Evolutionary conservation across 2,797 vertebrate genomes (phyloP).

Genomic region (Helarctos malayanus): DNA sequence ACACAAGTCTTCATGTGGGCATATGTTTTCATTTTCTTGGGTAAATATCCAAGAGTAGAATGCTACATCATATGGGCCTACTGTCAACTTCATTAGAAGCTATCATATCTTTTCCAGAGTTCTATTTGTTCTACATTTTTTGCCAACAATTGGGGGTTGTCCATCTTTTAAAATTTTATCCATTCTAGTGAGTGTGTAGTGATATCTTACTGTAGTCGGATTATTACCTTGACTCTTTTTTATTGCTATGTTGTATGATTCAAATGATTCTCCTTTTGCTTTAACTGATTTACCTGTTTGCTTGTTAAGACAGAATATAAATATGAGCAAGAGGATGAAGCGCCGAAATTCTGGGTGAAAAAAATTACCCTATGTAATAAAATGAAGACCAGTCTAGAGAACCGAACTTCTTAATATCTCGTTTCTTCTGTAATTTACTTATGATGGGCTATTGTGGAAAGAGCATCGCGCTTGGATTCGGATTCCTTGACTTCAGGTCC

Average conservation of each 20-base stretch:
- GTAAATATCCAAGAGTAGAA: not conserved
- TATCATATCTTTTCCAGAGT: not conserved
- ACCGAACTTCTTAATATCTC: not conserved
- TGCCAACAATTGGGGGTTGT: not conserved
- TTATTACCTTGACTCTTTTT: not conserved
- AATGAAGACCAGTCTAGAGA: not conserved
- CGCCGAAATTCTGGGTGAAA: not conserved
- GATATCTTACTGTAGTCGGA: not conserved
- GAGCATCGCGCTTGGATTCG: not conserved
- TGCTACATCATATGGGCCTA: not conserved
- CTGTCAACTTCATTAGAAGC: not conserved
- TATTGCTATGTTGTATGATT: not conserved
- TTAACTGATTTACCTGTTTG: not conserved
- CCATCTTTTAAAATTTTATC: not conserved
- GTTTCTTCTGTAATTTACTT: not conserved
- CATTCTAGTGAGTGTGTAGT: conserved; percentile 1
- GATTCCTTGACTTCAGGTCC: not conserved
- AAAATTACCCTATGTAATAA: conserved; percentile 26
- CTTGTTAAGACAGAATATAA: not conserved
- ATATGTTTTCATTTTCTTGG: not conserved
- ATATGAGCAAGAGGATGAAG: not conserved
- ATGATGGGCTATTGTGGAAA: not conserved
- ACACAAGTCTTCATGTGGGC: not conserved
- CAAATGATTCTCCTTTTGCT: not conserved
- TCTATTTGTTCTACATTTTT: not conserved